Evolutionary conservation across 2,797 vertebrate genomes (phyloP), one percentile per base, ranked within the genome.

Genomic region (Sardinella longiceps): DNA sequence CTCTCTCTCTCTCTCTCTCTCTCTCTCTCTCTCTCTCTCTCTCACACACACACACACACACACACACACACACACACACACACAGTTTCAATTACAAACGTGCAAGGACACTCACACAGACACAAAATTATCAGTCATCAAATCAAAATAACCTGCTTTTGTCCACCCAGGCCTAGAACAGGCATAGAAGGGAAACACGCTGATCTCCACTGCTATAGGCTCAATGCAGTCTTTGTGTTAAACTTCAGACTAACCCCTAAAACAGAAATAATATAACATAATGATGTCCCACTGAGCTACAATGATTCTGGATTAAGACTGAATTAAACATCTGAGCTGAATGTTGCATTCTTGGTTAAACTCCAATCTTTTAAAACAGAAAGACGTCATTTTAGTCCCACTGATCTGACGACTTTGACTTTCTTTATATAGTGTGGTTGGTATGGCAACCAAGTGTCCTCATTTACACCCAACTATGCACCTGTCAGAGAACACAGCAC

Each of bases 401-500:
- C 3, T 20, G 30, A 33, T 23, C n/a, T n/a, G n/a, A 25, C 74
- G 80, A 85, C n/a, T n/a, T 28, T 58, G 43, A 43, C 12, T 15
- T 30, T 60, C n/a, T n/a, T n/a, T n/a, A n/a, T n/a, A n/a, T n/a
- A n/a, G n/a, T n/a, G n/a, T 83, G 85, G 80, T 80, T 85, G 28
- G 33, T 33, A 45, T 80, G 25, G 84, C 58, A 84, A 12, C 70
- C 11, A 80, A 23, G 83, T 81, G 86, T 87, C 88, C 87, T 85
- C 84, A 85, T 87, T 90, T 84, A 43, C 66, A 80, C 84, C 80
- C 80, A 51, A 81, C 20, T 1, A 10, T 66, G 85, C 89, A 90
- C 87, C 87, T 88, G 87, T 51, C 58, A 60, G 39, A 74, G 45
- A 66, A 66, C 5, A 14, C 4, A 14, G 14, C 30, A 77, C 70